These are phyloP conservation scores for Rhopalosiphum padi DNA, from an alignment of 1,140 invertebrate genomes.

Conservation along the genomic window DNA sequence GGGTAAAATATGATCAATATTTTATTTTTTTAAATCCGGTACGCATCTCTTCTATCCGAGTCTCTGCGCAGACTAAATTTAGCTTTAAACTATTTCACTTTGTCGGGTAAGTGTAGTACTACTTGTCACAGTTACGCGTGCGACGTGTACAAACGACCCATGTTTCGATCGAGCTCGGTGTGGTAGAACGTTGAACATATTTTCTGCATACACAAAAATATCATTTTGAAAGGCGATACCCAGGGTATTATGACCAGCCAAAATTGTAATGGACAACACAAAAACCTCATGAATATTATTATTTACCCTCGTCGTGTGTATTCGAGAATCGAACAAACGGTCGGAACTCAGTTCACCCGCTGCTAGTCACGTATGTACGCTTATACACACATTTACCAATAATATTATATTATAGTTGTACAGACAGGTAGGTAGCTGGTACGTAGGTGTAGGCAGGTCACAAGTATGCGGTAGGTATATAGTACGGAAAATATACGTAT, in stretches of 20 bases:
- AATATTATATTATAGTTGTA: not conserved
- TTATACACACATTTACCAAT: not conserved
- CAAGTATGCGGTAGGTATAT: not conserved
- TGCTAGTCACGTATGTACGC: not conserved
- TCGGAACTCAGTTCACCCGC: not conserved
- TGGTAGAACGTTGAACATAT: not conserved
- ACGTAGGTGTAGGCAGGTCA: not conserved
- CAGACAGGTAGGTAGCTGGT: not conserved
- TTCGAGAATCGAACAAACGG: not conserved
- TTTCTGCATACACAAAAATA: not conserved
- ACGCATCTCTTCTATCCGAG: not conserved
- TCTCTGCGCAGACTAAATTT: not conserved
- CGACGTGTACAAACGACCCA: too few relatives aligned
- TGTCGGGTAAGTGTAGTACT: not conserved
- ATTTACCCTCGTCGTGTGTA: not conserved
- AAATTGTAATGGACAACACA: not conserved
- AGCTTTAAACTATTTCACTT: not conserved
- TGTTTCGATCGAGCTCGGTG: too few relatives aligned
- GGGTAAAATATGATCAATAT: not conserved
- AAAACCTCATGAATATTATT: conserved; percentile 3
- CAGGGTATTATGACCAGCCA: not conserved
- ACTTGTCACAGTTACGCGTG: not conserved
- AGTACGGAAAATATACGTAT: not conserved
- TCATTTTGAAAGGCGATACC: not conserved
- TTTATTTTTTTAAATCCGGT: not conserved